These are phyloP conservation scores for Dendrolimus punctatus DNA, from an alignment of 1,140 invertebrate species.

Conservation along the genomic window DNA sequence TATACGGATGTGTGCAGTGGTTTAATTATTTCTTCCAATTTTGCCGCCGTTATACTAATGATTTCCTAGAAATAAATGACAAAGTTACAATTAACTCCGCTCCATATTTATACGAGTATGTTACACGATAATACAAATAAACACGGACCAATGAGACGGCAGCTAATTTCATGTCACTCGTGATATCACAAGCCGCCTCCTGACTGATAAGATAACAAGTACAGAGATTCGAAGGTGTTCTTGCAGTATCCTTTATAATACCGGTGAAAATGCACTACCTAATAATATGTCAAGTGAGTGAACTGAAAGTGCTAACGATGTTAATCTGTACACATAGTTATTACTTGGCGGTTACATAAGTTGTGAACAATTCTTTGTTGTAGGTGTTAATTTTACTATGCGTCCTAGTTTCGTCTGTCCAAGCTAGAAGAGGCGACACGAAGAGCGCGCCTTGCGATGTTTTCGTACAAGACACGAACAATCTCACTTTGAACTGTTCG, in stretches of 20 bases:
- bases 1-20: constrained; percentile 52
- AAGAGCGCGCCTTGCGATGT: constrained; percentile 41
- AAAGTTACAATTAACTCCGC: constrained; percentile 37
- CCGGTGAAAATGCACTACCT: constrained; percentile 50
- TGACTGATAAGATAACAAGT: constrained; percentile 59
- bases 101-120: constrained; percentile 22
- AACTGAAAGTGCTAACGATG: constrained; percentile 6
- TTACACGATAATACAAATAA: constrained; percentile 47
- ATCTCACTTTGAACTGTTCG: constrained; percentile 57
- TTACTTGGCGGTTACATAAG: constrained; percentile 15
- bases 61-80: constrained; percentile 63
- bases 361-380: constrained; percentile 45
- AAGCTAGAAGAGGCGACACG: constrained; percentile 19
- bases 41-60: constrained; percentile 59
- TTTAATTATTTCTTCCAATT: constrained; percentile 68
- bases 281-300: constrained; percentile 44
- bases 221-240: constrained; percentile 40
- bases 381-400: constrained; percentile 59
- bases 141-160: constrained; percentile 53
- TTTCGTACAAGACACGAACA: constrained; percentile 41
- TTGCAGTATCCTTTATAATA: constrained; percentile 48
- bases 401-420: constrained; percentile 39
- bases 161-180: constrained; percentile 46
- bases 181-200: constrained; percentile 45
- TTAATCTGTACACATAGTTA: no score